phyloP scores from a whole-genome alignment of 1,140 invertebrate genomes.

The Neodiprion fabricii region DNA sequence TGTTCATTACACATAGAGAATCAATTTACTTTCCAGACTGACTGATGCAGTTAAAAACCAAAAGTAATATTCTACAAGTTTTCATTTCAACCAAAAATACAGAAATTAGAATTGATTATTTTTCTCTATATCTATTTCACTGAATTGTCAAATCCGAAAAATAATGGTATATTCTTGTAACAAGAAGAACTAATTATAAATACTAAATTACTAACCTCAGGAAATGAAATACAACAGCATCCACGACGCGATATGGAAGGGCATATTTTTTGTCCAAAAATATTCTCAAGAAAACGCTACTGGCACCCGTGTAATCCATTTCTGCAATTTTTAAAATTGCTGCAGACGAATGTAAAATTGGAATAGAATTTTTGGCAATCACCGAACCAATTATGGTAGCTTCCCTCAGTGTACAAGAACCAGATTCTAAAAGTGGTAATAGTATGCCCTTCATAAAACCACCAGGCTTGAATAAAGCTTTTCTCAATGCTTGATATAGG shows the following conservation, averaged over 20 bases:
- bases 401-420: slow-evolving; percentile 93
- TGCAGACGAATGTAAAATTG: slow-evolving; percentile 95
- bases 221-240: slow-evolving; percentile 96
- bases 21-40: background rate
- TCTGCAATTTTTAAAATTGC: slow-evolving; percentile 95
- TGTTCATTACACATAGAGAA: slow-evolving; percentile 20
- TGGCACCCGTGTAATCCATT: slow-evolving; percentile 98
- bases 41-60: too few species aligned
- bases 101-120: too few species aligned
- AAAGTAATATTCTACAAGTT: too few species aligned
- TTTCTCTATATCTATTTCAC: too few species aligned
- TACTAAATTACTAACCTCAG: slow-evolving; percentile 68
- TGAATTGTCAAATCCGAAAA: too few species aligned
- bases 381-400: slow-evolving; percentile 95
- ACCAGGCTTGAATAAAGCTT: slow-evolving; percentile 95
- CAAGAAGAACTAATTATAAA: too few species aligned
- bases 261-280: slow-evolving; percentile 99
- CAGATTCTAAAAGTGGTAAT: slow-evolving; percentile 89
- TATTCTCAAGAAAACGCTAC: slow-evolving; percentile 93
- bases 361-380: slow-evolving; percentile 89
- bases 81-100: too few species aligned
- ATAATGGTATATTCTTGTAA: too few species aligned
- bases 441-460: slow-evolving; percentile 99
- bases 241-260: slow-evolving; percentile 92
- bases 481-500: slow-evolving; percentile 92